Evolutionary conservation across 92 coral and sea anemone species (phyloP).

Genomic region (Plumapathes pennacea): DNA sequence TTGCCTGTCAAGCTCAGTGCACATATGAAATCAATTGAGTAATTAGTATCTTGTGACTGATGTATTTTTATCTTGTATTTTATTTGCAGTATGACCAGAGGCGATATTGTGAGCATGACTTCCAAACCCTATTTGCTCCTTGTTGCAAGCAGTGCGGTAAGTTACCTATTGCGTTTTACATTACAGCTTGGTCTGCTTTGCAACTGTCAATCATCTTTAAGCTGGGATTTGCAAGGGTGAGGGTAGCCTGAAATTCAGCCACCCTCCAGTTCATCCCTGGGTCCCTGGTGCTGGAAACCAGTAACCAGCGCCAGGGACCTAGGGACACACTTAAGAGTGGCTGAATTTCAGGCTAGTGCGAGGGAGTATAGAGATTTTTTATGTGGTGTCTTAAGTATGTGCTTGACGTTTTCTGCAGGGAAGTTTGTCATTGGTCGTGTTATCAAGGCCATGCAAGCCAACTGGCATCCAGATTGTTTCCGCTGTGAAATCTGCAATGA

Average conservation of each 20-base stretch:
- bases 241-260: too few species aligned
- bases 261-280: too few species aligned
- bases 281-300: too few species aligned
- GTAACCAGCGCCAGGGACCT: too few species aligned
- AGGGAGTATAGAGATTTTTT: too few species aligned
- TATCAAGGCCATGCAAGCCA: conserved; percentile 99
- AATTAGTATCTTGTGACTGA: neutral
- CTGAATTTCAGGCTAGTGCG: too few species aligned
- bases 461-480: conserved; percentile 99
- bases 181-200: too few species aligned
- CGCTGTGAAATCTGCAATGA: conserved; percentile 96
- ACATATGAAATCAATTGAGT: too few species aligned
- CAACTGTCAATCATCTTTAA: too few species aligned
- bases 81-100: conserved; percentile 89
- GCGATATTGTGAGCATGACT: conserved; percentile 96
- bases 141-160: conserved; percentile 98
- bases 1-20: too few species aligned
- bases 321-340: too few species aligned
- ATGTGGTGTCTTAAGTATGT: neutral
- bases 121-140: conserved; percentile 97
- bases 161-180: conserved; percentile 1
- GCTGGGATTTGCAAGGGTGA: too few species aligned
- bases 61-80: neutral
- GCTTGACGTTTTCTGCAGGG: conserved; percentile 35
- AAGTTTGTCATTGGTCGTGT: conserved; percentile 99